Evolutionary conservation across 2,113 vertebrate species (phyloP).

Genomic region (Nerophis ophidion): DNA sequence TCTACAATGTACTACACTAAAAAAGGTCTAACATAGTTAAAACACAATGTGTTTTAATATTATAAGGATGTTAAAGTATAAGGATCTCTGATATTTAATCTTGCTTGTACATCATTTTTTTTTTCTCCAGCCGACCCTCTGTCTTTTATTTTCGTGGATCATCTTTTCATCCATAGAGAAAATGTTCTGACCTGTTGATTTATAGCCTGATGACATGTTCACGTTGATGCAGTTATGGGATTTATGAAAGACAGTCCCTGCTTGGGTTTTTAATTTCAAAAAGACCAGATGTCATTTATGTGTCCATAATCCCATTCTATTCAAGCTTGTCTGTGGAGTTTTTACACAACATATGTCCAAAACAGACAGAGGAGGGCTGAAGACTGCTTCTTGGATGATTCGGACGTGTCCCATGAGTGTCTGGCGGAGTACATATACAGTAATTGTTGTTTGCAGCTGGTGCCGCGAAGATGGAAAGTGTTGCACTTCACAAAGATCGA

Average conservation of each 20-base stretch:
- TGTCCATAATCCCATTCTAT: constrained; percentile 1
- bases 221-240: constrained; percentile 3
- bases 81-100: too few relatives aligned
- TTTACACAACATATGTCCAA: constrained; percentile 4
- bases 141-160: neutral
- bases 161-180: neutral
- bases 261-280: constrained; percentile 7
- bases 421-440: neutral
- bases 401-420: neutral
- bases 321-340: neutral
- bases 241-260: constrained; percentile 3
- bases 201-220: constrained; percentile 3
- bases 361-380: neutral
- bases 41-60: too few relatives aligned
- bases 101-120: too few relatives aligned
- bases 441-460: neutral
- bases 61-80: too few relatives aligned
- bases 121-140: neutral
- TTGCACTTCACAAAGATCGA: neutral
- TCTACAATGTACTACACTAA: too few relatives aligned
- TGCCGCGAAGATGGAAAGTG: neutral
- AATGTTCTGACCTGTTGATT: constrained; percentile 2
- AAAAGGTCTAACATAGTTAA: too few relatives aligned
- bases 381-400: neutral
- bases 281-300: constrained; percentile 5